Evolutionary conservation across 2,888 invertebrate genomes (phyloP).

Genomic region (Asteroscopus sphinx): DNA sequence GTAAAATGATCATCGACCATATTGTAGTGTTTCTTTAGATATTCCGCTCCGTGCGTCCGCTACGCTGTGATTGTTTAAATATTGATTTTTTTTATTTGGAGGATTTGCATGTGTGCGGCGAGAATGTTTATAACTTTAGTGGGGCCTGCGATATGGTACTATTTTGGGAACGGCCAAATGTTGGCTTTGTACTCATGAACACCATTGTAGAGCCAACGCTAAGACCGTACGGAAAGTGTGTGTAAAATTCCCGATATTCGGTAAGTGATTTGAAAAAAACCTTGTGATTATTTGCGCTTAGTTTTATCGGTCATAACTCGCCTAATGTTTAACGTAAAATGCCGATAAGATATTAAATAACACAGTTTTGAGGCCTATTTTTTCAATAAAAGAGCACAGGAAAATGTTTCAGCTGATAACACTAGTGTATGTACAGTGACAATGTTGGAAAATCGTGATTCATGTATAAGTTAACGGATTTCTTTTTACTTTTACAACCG

Average conservation of each 20-base stretch:
- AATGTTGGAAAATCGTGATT: constrained; percentile 40
- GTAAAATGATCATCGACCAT: constrained; percentile 78
- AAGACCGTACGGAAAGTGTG: constrained; percentile 48
- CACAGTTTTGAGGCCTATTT: constrained; percentile 57
- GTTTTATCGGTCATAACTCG: constrained; percentile 75
- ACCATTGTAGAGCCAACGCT: constrained; percentile 63
- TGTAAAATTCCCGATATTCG: constrained; percentile 37
- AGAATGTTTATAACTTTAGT: constrained; percentile 87
- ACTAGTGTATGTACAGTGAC: constrained; percentile 20
- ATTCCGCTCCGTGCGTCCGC: constrained; percentile 46
- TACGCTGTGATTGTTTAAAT: constrained; percentile 72
- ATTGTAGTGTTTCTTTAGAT: constrained; percentile 58
- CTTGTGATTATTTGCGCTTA: constrained; percentile 50
- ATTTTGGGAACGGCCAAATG: constrained; percentile 87
- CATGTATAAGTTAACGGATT: constrained; percentile 17
- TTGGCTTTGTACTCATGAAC: constrained; percentile 79
- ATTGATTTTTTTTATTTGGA: constrained; percentile 80
- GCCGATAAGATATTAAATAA: constrained; percentile 60
- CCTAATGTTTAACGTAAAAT: constrained; percentile 65
- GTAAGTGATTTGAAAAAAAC: constrained; percentile 56
- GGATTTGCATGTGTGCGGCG: constrained; percentile 72
- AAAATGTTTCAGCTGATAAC: constrained; percentile 46
- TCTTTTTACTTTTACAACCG: constrained; percentile 3
- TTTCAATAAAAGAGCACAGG: constrained; percentile 46
- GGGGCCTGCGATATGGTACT: constrained; percentile 82